A percentile compares a stretch with the other conserved stretches of the same genome.
Evolutionary conservation across 2,113 vertebrate genomes (phyloP).

Genomic region (Podocnemis expansa): DNA sequence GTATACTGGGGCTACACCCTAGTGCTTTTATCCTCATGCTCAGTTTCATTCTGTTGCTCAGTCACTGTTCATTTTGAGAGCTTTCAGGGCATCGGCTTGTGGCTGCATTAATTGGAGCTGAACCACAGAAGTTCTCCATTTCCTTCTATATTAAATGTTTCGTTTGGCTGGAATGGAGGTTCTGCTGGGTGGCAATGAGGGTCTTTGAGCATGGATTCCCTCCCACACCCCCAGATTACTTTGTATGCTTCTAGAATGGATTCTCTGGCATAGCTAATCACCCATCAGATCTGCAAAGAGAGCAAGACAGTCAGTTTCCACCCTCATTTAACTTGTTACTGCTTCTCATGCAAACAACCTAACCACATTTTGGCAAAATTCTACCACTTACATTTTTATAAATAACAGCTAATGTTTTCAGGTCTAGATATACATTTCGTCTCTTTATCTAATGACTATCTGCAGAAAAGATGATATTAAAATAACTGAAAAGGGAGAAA

Average conservation of each 20-base stretch:
- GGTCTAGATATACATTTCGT: fast-evolving
- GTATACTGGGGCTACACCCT: not conserved
- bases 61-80: not conserved
- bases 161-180: not conserved
- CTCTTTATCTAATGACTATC: not conserved
- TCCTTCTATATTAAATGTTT: not conserved
- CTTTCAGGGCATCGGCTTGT: not conserved
- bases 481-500: not conserved
- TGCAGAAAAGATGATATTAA: not conserved
- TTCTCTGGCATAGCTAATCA: not conserved
- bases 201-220: not conserved
- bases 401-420: not conserved
- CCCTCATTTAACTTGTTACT: not conserved
- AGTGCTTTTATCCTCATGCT: not conserved
- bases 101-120: not conserved
- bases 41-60: not conserved
- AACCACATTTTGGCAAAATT: not conserved
- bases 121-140: not conserved
- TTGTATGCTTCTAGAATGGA: not conserved
- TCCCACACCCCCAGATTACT: not conserved
- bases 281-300: not conserved
- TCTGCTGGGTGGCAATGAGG: not conserved
- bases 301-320: not conserved
- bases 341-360: not conserved
- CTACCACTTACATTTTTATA: not conserved